phyloP scores from a whole-genome alignment of 1,140 invertebrate species.

The Hylaeus anthracinus region DNA sequence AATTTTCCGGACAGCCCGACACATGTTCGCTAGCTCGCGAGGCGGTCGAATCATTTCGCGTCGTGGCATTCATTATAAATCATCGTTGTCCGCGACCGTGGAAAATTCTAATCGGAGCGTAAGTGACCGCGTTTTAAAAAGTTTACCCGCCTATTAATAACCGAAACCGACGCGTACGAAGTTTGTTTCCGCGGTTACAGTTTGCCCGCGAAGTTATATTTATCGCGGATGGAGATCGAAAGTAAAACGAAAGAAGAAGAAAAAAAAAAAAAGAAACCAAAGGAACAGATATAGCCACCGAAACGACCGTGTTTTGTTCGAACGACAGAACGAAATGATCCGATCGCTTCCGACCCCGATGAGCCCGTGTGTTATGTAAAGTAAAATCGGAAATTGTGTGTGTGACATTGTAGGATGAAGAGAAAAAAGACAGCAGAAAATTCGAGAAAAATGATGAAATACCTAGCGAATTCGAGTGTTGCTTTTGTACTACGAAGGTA shows the following conservation, averaged over 20 bases:
- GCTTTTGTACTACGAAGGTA: conserved; percentile 97
- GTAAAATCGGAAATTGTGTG: conserved; percentile 70
- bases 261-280: not conserved
- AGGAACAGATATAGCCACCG: too few relatives aligned
- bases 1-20: too few relatives aligned
- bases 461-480: conserved; percentile 96
- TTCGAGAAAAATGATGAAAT: conserved; percentile 88
- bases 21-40: conserved; percentile 53
- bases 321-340: conserved; percentile 51
- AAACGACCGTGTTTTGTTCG: not conserved
- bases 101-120: too few relatives aligned
- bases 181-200: too few relatives aligned
- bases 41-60: conserved; percentile 59
- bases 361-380: conserved; percentile 42
- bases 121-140: too few relatives aligned
- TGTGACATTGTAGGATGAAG: conserved; percentile 84
- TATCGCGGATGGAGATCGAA: too few relatives aligned
- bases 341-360: conserved; percentile 53
- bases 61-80: not conserved
- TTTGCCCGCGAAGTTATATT: too few relatives aligned
- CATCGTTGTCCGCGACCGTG: not conserved
- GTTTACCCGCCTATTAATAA: too few relatives aligned
- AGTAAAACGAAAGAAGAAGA: not conserved
- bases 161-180: too few relatives aligned
- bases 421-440: conserved; percentile 86